Evolutionary conservation across 1,140 invertebrate species (phyloP).

Genomic region (Cecropterus lyciades): DNA sequence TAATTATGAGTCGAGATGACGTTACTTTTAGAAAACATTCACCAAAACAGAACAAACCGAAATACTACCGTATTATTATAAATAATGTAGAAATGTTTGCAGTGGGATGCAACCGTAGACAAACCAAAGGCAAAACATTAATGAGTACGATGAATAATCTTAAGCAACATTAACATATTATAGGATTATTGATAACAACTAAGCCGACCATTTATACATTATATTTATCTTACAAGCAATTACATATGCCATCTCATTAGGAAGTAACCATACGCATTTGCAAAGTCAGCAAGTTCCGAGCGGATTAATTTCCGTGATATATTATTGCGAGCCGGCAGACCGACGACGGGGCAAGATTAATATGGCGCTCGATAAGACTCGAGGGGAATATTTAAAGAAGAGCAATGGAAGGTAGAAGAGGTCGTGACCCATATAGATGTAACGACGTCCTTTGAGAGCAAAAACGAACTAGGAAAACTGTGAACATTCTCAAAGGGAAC

Average conservation of each 20-base stretch:
- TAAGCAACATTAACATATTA: no score
- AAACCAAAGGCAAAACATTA: no score
- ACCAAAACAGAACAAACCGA: no score
- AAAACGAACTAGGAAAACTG: conserved; percentile 13
- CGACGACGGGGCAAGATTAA: conserved; percentile 32
- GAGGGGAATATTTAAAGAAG: conserved; percentile 39
- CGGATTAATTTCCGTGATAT: conserved; percentile 23
- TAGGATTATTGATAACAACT: no score
- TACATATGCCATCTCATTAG: conserved; percentile 1
- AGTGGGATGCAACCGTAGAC: no score
- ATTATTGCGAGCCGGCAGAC: conserved; percentile 16
- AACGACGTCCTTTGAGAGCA: conserved; percentile 36
- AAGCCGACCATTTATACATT: no score
- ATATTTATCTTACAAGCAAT: conserved; percentile 2
- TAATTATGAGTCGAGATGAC: no score
- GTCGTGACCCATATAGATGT: conserved; percentile 44
- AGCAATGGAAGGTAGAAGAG: conserved; percentile 36
- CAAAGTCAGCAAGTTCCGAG: conserved; percentile 3
- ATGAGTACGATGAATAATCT: no score
- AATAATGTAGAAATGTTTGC: no score
- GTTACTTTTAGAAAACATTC: no score
- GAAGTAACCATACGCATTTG: conserved; percentile 2
- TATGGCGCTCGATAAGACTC: conserved; percentile 37
- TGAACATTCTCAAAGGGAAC: background rate
- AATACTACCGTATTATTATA: no score